Base-by-base conservation (phyloP, 2,888 invertebrate species). In the Mechanitis mazaeus region DNA sequence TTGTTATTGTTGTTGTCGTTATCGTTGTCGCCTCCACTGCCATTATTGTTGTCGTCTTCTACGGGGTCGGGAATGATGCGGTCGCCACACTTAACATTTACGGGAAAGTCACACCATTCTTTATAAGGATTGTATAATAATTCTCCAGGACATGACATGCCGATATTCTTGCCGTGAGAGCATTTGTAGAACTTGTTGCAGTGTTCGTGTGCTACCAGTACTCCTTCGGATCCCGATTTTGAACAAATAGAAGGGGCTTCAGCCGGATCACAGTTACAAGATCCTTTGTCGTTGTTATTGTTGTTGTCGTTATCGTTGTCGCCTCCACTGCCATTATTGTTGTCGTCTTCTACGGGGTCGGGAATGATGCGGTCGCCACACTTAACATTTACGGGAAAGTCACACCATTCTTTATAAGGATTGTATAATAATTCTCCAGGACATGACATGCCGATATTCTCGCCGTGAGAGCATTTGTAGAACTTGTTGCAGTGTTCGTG, bases 51-150 rank as follows among this genome's bases (percentile, higher is more conserved):
- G 12, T 46, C 71, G 4, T 56, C 45, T 33, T 69, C 67, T 0
- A 71, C 74, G 3, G 73, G 72, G 55, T 73, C 67, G 45, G 66
- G 64, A 38, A 68, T 71, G 3, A 62, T 61, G 6, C 72, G 64
- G 11, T 61, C 66, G 38, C 59, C 60, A 33, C 72, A 73, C 11
- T 66, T 62, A 2, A 73, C 72, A 11, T 66, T 70, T 1, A 64
- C 61, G 12, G 68, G 63, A 68, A 66, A 71, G 31, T 71, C 71
- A 35, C 71, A 71, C 33, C 54, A 42, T 7, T 67, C 54, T 0
- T 45, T 65, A 0, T 60, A 31, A 2, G 67, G 63, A 33, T 69
- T 65, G 58, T 64, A 71, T 1, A 68, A 35, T 1, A 69, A 61
- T 50, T 56, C 61, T 1, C 12, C 46, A 3, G 71, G 71, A 42